phyloP scores from a whole-genome alignment of 2,888 invertebrate species.

The Stenodera caucasica region DNA sequence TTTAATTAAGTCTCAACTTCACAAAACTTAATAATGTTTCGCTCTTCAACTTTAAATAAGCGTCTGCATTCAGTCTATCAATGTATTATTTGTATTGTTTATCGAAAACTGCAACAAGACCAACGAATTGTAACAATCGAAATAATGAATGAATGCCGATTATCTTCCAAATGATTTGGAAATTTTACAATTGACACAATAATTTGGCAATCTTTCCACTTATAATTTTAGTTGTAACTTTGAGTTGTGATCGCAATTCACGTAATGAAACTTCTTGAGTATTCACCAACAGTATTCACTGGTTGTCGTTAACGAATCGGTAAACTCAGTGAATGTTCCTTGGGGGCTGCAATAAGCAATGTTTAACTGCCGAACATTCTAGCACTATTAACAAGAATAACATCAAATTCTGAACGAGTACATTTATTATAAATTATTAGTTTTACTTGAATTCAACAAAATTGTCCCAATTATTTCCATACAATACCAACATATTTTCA shows the following conservation, averaged over 20 bases:
- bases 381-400: conserved; percentile 25
- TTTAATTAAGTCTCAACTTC: conserved; percentile 7
- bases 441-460: neutral
- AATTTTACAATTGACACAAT: too few relatives aligned
- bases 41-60: neutral
- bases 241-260: conserved; percentile 23
- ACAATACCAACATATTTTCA: too few relatives aligned
- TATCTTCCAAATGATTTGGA: too few relatives aligned
- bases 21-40: conserved; percentile 11
- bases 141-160: too few relatives aligned
- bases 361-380: conserved; percentile 23
- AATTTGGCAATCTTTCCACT: neutral
- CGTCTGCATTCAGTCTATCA: neutral
- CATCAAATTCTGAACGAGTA: too few relatives aligned
- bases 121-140: too few relatives aligned
- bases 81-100: conserved; percentile 2
- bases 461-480: too few relatives aligned
- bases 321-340: conserved; percentile 31
- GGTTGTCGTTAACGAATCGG: conserved; percentile 31
- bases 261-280: conserved; percentile 27
- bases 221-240: neutral
- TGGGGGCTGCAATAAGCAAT: conserved; percentile 27
- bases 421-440: conserved; percentile 11
- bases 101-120: too few relatives aligned
- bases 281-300: conserved; percentile 23